Percentiles rank a stretch among this genome's conserved stretches.
Conservation (phyloP, 2,113 vertebrate genomes). For the Strix uralensis region DNA sequence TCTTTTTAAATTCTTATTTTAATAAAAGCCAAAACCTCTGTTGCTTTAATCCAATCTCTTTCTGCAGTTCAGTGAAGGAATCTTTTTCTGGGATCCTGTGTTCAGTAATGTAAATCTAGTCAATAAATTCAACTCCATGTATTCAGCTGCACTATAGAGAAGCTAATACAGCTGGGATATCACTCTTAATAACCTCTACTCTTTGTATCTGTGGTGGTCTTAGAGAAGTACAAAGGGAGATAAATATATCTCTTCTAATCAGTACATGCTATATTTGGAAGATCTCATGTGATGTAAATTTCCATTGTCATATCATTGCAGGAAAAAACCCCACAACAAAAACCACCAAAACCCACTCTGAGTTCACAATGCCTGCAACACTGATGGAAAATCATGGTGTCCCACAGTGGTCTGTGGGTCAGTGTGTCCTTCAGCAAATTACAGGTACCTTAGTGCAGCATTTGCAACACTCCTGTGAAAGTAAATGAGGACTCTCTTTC, state of each 20-base stretch:
- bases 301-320: background rate
- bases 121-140: background rate
- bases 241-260: constrained; percentile 42
- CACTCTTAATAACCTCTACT: background rate
- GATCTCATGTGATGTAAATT: constrained; percentile 5
- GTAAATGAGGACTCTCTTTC: background rate
- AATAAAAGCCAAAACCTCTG: background rate
- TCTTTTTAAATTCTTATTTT: background rate
- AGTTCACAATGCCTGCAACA: background rate
- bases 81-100: background rate
- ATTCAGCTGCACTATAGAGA: background rate
- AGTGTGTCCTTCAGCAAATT: background rate
- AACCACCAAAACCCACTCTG: background rate
- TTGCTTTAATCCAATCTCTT: background rate
- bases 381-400: background rate
- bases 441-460: background rate
- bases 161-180: background rate
- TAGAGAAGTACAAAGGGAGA: constrained; percentile 1
- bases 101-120: background rate
- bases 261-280: constrained; percentile 18
- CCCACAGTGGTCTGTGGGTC: background rate
- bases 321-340: background rate
- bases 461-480: background rate
- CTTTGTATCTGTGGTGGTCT: constrained; percentile 5
- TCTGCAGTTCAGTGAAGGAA: background rate